Conservation (phyloP, 2,797 vertebrate genomes). For the Gila robusta region DNA sequence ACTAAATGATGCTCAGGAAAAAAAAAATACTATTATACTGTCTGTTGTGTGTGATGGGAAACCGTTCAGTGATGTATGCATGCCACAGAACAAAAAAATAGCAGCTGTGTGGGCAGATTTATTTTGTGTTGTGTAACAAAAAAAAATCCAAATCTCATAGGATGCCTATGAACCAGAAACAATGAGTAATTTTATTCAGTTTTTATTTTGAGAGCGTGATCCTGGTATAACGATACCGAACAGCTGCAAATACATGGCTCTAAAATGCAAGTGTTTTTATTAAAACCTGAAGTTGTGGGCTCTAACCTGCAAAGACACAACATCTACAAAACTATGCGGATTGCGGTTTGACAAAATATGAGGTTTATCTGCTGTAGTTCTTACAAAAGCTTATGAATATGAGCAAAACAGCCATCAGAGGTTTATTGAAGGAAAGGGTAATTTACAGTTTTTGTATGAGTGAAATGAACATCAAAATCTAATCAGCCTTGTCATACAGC, state of each 20-base stretch:
- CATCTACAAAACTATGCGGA: neutral
- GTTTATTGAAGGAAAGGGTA: neutral
- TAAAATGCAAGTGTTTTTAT: neutral
- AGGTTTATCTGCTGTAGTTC: neutral
- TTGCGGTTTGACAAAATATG: neutral
- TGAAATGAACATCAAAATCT: neutral
- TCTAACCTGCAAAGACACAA: neutral
- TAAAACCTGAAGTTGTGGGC: neutral
- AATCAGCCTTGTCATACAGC: neutral
- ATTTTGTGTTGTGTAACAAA: neutral
- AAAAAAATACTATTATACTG: too few relatives aligned
- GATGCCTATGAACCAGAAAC: neutral
- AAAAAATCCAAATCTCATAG: neutral
- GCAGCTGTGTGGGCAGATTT: neutral
- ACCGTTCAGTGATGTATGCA: neutral
- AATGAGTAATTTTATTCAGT: neutral
- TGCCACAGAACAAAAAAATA: neutral
- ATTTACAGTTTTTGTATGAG: neutral
- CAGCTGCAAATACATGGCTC: neutral
- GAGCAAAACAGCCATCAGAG: neutral
- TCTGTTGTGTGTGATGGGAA: neutral
- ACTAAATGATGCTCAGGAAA: neutral
- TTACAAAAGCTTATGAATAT: neutral
- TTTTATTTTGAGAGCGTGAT: neutral
- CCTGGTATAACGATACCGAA: neutral